Base-by-base conservation (phyloP, 2,113 vertebrate species). In the Oplegnathus fasciatus region DNA sequence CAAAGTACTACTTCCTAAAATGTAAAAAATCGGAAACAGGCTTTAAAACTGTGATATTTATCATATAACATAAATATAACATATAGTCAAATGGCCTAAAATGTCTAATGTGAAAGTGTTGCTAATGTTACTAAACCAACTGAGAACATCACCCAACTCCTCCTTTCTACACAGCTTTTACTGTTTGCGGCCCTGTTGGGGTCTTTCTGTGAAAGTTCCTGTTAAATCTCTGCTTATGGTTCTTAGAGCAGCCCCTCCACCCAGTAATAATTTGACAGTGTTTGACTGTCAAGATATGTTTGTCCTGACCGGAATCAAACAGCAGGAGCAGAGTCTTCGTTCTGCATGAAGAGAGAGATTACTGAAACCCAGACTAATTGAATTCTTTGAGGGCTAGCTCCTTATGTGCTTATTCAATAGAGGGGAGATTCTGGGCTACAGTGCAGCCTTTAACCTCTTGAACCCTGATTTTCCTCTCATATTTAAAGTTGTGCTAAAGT, bases 301-400 rank as follows among this genome's bases (percentile, higher is more conserved):
- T 75, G 57, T 48, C 24, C 46, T 14, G 30, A 64, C 34, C 69
- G 11, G 28, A 80, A 37, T 75, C 46, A 75, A 80, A 80, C 83
- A 85, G 76, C 32, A 8, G 70, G 75, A 54, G 44, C 32, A n/a
- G 22, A 46, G 54, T 26, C 15, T 61, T 74, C 26, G 11, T 80
- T 79, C 68, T 85, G 76, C 83, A 70, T 57, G 50, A 58, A 42
- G 48, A 50, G 68, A 78, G 52, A 24, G 28, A 78, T 82, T 77
- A 78, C n/a, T 58, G 37, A 52, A 60, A 67, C 26, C 15, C 73
- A 46, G 44, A 82, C 66, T 73, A 67, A 82, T 17, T 26, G 22
- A 50, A 73, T 61, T 82, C 42, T 61, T 77, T 66, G 1, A 42
- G 30, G 7, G 18, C 9, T 26, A 30, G 60, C 44, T 50, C 18